Percentiles rank a stretch among this genome's conserved stretches.
phyloP scores from a whole-genome alignment of 2,113 vertebrate genomes.

The Cyprinodon brontotheroides region DNA sequence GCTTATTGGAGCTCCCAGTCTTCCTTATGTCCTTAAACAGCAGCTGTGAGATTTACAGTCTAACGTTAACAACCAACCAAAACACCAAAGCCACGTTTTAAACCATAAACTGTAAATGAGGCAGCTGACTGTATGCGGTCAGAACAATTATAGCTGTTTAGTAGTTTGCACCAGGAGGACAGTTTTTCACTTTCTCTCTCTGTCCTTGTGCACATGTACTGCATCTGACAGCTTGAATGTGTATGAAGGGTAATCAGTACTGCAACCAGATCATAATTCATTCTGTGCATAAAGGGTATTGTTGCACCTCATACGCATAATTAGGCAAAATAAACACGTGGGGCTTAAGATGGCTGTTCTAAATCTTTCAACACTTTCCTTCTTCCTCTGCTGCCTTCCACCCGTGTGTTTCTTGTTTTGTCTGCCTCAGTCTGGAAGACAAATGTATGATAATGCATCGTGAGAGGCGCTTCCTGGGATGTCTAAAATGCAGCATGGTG shows the following conservation, averaged over 20 bases:
- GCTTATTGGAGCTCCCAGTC: conserved; percentile 59
- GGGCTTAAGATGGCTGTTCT: conserved; percentile 52
- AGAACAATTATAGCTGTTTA: conserved; percentile 41
- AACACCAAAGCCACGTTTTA: conserved; percentile 59
- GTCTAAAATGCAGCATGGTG: background rate
- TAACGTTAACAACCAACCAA: conserved; percentile 56
- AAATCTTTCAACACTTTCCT: conserved; percentile 53
- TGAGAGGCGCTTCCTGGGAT: conserved; percentile 32
- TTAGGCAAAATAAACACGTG: conserved; percentile 70
- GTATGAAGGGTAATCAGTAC: conserved; percentile 77
- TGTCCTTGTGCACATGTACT: conserved; percentile 27
- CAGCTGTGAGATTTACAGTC: conserved; percentile 64
- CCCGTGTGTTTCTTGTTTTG: conserved; percentile 35
- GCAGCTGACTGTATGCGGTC: conserved; percentile 36
- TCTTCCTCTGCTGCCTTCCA: background rate
- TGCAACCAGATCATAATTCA: conserved; percentile 67
- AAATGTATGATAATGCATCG: background rate
- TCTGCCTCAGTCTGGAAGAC: conserved; percentile 21
- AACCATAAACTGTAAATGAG: conserved; percentile 69
- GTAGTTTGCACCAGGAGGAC: conserved; percentile 44
- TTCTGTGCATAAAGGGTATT: conserved; percentile 58
- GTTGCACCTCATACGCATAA: conserved; percentile 73
- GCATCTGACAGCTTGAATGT: conserved; percentile 38
- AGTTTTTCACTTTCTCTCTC: conserved; percentile 42
- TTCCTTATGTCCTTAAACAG: conserved; percentile 53